A percentile compares a stretch with the other conserved stretches of the same genome.
These are phyloP conservation scores for Hydriomena furcata DNA, from an alignment of 2,888 invertebrate species.

Conservation along the genomic window DNA sequence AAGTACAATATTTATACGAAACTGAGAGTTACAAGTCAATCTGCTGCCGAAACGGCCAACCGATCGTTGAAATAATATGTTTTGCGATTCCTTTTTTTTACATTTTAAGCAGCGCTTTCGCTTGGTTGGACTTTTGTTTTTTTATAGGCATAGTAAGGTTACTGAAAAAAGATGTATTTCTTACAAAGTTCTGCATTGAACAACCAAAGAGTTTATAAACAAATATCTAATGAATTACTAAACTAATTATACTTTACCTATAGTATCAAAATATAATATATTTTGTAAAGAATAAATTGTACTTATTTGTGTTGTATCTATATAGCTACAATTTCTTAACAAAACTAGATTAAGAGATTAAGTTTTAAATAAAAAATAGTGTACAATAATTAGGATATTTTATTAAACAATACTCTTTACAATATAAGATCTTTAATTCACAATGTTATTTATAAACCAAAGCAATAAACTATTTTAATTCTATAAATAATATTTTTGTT, in stretches of 20 bases:
- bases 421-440: slow-evolving; percentile 55
- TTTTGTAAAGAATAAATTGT: background rate
- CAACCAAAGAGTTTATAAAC: slow-evolving; percentile 5
- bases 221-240: background rate
- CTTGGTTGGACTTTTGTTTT: background rate
- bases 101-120: no score
- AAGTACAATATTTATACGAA: no score
- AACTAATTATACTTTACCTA: no score
- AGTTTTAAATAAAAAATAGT: slow-evolving; percentile 2
- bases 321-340: slow-evolving; percentile 8
- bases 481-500: slow-evolving; percentile 34
- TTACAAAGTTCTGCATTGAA: background rate
- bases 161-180: background rate
- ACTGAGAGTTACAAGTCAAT: no score
- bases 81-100: no score
- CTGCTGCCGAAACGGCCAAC: no score
- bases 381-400: slow-evolving; percentile 26
- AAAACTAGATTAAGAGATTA: slow-evolving; percentile 4
- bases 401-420: slow-evolving; percentile 42
- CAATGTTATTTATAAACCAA: slow-evolving; percentile 59
- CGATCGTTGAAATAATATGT: no score
- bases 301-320: slow-evolving; percentile 9
- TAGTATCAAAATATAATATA: background rate
- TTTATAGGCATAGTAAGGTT: background rate
- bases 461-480: slow-evolving; percentile 65